Conservation (phyloP, 2,797 vertebrate genomes). For the Pelobates cultripes region DNA sequence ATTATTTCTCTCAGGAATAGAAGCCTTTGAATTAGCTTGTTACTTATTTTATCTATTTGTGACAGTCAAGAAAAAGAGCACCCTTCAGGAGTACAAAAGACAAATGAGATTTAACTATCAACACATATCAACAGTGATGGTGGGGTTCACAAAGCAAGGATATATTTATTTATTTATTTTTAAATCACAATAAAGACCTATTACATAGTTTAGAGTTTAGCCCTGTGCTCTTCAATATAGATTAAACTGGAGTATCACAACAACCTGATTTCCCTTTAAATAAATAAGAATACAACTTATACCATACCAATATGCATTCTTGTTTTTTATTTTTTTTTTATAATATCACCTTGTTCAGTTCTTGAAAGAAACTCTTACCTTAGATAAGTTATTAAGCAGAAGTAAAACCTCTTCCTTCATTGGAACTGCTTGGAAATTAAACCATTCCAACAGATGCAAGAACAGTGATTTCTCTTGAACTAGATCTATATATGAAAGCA, state of each 20-base stretch:
- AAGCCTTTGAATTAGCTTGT: not conserved
- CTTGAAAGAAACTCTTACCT: constrained; percentile 71
- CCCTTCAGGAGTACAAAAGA: not conserved
- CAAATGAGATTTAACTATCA: not conserved
- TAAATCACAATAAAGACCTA: not conserved
- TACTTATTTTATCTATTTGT: not conserved
- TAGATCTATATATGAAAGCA: constrained; percentile 81
- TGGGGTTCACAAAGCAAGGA: not conserved
- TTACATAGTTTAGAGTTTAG: no score
- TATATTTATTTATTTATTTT: not conserved
- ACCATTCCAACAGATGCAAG: constrained; percentile 87
- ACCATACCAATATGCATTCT: no score
- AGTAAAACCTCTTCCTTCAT: constrained; percentile 84
- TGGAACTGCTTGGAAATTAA: constrained; percentile 89
- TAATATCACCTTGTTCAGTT: no score
- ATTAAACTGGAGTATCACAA: no score
- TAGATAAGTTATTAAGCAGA: constrained; percentile 79
- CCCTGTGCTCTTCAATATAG: no score
- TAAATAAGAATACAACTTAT: no score
- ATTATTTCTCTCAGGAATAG: constrained; percentile 4
- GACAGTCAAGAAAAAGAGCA: not conserved
- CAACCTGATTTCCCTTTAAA: no score
- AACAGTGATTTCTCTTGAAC: constrained; percentile 85
- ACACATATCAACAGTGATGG: not conserved
- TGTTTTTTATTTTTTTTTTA: no score